These are phyloP conservation scores for Hapalemur alaotrensis DNA, from an alignment of 2,797 vertebrate genomes.

Conservation along the genomic window DNA sequence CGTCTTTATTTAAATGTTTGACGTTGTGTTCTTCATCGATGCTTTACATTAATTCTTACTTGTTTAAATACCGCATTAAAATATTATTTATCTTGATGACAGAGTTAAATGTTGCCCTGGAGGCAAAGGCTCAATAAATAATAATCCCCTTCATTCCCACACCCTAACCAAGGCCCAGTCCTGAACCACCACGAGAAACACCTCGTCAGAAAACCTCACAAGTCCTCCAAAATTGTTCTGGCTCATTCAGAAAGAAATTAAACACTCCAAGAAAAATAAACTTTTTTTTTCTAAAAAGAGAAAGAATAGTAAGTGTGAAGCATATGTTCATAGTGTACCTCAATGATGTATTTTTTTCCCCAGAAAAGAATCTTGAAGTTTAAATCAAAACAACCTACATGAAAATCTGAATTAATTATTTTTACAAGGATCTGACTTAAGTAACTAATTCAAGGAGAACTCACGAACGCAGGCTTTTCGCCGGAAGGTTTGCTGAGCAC, in stretches of 20 bases:
- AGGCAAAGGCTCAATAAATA: not conserved
- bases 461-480: not conserved
- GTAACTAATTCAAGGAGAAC: not conserved
- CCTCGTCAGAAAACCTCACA: not conserved
- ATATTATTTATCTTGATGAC: not conserved
- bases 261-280: not conserved
- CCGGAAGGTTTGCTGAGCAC: not conserved
- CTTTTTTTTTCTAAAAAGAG: not conserved
- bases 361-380: not conserved
- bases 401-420: not conserved
- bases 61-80: not conserved
- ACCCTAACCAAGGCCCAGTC: rapidly evolving
- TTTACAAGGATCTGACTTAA: not conserved
- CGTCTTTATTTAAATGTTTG: not conserved
- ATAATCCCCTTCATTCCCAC: not conserved
- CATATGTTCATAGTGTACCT: not conserved
- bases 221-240: not conserved
- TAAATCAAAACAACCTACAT: not conserved
- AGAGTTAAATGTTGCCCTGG: not conserved
- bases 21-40: not conserved
- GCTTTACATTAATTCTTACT: not conserved
- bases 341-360: not conserved
- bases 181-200: rapidly evolving
- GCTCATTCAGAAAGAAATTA: not conserved
- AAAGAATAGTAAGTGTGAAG: not conserved